Percentiles rank a stretch among this genome's conserved stretches.
Conservation (phyloP, 2,888 invertebrate genomes). For the Dastarcus helophoroides region DNA sequence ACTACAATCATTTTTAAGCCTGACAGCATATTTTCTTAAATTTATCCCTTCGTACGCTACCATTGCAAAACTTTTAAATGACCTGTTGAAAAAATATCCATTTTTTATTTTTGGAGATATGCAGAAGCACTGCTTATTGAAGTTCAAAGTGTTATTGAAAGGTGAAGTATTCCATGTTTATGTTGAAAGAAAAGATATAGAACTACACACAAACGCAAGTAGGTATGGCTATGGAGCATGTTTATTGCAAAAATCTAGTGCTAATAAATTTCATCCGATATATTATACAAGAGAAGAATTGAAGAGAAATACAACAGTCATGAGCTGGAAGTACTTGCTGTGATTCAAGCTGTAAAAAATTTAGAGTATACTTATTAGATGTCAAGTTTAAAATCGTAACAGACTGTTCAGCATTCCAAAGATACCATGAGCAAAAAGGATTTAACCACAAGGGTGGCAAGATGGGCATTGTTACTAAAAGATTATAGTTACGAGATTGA, state of each 20-base stretch:
- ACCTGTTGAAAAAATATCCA: constrained; percentile 18
- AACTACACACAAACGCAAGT: constrained; percentile 16
- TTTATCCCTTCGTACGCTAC: constrained; percentile 24
- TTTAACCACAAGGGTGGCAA: constrained; percentile 12
- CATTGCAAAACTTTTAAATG: constrained; percentile 26
- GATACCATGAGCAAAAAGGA: constrained; percentile 12
- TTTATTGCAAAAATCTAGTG: constrained; percentile 12
- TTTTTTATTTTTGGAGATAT: constrained; percentile 12
- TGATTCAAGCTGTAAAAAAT: constrained; percentile 27
- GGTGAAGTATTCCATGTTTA: constrained; percentile 1
- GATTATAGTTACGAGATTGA: constrained; percentile 18
- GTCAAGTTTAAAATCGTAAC: constrained; percentile 14
- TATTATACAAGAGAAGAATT: constrained; percentile 20
- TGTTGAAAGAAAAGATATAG: constrained; percentile 10
- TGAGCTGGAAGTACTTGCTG: constrained; percentile 28
- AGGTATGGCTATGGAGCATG: constrained; percentile 15
- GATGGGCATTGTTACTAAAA: constrained; percentile 18
- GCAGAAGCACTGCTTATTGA: constrained; percentile 12
- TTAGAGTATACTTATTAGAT: constrained; percentile 24
- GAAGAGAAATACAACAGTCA: constrained; percentile 26
- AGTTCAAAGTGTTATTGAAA: constrained; percentile 10
- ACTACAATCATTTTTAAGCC: no score
- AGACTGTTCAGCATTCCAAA: constrained; percentile 13
- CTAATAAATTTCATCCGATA: no score
- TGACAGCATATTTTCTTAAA: no score